These are phyloP conservation scores for Parazoanthus darwini DNA, from an alignment of 92 coral and sea anemone species.

Conservation along the genomic window DNA sequence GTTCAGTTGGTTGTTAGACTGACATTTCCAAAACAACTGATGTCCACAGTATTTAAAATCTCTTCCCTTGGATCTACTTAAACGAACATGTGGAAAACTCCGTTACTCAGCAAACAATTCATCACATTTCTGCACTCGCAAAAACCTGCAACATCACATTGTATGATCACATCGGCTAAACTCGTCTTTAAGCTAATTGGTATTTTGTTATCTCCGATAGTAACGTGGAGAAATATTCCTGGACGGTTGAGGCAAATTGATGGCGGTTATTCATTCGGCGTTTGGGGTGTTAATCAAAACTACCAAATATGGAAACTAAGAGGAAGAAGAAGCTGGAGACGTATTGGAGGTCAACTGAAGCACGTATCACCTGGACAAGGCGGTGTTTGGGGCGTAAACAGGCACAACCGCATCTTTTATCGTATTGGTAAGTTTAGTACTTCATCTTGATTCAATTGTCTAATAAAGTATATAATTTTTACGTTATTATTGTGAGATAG, in stretches of 20 bases:
- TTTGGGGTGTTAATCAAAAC: slow-evolving; percentile 49
- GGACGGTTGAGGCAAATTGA: slow-evolving; percentile 46
- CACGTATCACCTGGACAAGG: slow-evolving; percentile 48
- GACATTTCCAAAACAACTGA: no score
- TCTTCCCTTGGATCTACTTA: no score
- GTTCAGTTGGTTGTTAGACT: no score
- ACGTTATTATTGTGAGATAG: no score
- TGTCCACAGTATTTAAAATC: no score
- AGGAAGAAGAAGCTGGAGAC: slow-evolving; percentile 6
- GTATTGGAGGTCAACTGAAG: slow-evolving; percentile 24
- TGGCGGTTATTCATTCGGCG: slow-evolving; percentile 21
- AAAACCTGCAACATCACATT: no score
- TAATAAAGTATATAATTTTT: no score
- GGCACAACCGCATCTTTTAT: slow-evolving; percentile 22
- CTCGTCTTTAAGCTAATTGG: neutral
- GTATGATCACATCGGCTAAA: no score
- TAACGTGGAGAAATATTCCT: slow-evolving; percentile 19
- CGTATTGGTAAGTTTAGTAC: neutral
- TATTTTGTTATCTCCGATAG: neutral
- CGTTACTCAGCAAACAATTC: no score
- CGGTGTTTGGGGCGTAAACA: slow-evolving; percentile 54
- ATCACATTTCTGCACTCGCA: no score
- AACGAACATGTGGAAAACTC: no score
- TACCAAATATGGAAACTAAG: slow-evolving; percentile 26
- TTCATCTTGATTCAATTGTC: neutral